phyloP scores from a whole-genome alignment of 2,888 invertebrate genomes.

The Sturmia bella region DNA sequence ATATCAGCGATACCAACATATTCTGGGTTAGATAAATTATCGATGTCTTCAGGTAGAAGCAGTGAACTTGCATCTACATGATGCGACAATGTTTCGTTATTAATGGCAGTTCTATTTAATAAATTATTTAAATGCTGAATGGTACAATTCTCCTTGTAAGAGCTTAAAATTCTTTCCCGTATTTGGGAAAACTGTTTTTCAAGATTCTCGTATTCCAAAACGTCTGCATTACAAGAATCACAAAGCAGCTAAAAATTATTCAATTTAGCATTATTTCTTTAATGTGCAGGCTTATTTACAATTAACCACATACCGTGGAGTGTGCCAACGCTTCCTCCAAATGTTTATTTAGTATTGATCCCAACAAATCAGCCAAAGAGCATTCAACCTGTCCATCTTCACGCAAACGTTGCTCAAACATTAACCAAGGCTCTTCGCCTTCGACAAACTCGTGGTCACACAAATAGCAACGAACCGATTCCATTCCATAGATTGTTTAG shows the following conservation, averaged over 20 bases:
- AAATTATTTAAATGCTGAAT: slow-evolving; percentile 55
- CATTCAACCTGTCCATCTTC: slow-evolving; percentile 70
- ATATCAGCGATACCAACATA: slow-evolving; percentile 30
- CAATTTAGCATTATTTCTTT: background rate
- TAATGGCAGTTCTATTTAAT: background rate
- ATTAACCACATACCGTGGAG: slow-evolving; percentile 66
- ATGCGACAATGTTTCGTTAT: background rate
- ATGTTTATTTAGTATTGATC: slow-evolving; percentile 63
- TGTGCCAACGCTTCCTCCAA: slow-evolving; percentile 69
- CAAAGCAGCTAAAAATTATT: slow-evolving; percentile 72
- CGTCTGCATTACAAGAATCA: slow-evolving; percentile 72
- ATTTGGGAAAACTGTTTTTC: slow-evolving; percentile 64
- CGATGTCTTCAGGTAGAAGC: background rate
- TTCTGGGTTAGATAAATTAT: slow-evolving; percentile 14
- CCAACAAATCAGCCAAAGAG: slow-evolving; percentile 65
- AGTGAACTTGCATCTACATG: slow-evolving; percentile 2
- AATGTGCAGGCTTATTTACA: background rate
- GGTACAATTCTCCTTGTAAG: slow-evolving; percentile 65
- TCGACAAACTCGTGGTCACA: slow-evolving; percentile 71
- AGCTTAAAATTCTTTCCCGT: slow-evolving; percentile 68
- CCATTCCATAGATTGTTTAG: slow-evolving; percentile 40
- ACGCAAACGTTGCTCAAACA: slow-evolving; percentile 70
- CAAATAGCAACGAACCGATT: slow-evolving; percentile 70
- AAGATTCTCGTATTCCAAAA: slow-evolving; percentile 72
- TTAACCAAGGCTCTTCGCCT: slow-evolving; percentile 71